Conservation (phyloP, 2,888 invertebrate genomes). For the Aelia acuminata region DNA sequence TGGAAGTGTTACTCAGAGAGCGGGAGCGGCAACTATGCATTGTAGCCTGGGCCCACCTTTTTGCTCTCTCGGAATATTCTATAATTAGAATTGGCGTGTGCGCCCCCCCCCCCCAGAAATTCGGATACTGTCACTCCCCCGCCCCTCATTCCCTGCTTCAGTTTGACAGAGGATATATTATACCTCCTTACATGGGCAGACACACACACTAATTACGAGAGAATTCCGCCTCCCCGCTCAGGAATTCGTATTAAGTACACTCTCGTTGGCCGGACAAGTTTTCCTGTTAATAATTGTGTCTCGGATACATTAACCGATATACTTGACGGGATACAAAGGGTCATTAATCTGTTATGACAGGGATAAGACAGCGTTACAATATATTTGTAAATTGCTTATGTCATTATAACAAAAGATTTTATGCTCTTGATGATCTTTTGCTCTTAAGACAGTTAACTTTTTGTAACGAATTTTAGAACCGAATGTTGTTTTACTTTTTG, state of each 20-base stretch:
- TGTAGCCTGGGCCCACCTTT: background rate
- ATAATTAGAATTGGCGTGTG: background rate
- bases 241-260: slow-evolving; percentile 14
- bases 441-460: too few relatives aligned
- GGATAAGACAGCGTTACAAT: background rate
- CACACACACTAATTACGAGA: background rate
- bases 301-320: background rate
- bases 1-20: background rate
- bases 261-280: background rate
- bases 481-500: too few relatives aligned
- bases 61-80: background rate
- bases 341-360: background rate
- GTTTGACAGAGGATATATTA: background rate
- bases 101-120: background rate
- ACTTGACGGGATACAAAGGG: background rate
- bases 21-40: background rate
- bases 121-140: too few relatives aligned
- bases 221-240: background rate
- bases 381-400: too few relatives aligned
- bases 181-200: background rate
- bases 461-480: too few relatives aligned
- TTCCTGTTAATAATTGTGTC: background rate
- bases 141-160: too few relatives aligned
- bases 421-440: too few relatives aligned
- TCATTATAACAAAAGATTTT: too few relatives aligned